Evolutionary conservation across 2,888 invertebrate genomes (phyloP).

Genomic region (Spodoptera littoralis): DNA sequence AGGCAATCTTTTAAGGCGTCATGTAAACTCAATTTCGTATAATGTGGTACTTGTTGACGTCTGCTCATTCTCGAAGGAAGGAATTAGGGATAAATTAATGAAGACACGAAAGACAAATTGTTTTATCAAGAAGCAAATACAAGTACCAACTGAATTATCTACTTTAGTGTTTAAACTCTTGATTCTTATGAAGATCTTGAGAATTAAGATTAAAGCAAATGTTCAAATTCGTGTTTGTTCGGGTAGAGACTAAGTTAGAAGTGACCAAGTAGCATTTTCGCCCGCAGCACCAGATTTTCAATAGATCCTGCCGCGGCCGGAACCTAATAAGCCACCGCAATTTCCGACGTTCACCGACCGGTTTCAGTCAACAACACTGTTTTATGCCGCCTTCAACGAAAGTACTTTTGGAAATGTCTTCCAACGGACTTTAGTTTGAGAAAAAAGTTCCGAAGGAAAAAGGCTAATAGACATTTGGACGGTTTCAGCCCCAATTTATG

Average conservation of each 20-base stretch:
- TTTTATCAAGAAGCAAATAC: constrained; percentile 6
- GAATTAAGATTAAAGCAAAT: constrained; percentile 8
- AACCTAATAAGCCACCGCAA: constrained; percentile 85
- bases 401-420: constrained; percentile 67
- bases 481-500: constrained; percentile 39
- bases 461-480: constrained; percentile 39
- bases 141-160: not conserved
- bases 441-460: constrained; percentile 44
- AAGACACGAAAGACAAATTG: not conserved
- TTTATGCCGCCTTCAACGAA: constrained; percentile 71
- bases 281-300: constrained; percentile 71
- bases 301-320: constrained; percentile 73
- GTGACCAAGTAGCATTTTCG: constrained; percentile 68
- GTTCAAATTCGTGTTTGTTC: constrained; percentile 47
- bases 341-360: constrained; percentile 77
- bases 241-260: constrained; percentile 54
- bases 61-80: not conserved
- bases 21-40: constrained; percentile 14
- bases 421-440: constrained; percentile 44
- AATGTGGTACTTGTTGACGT: constrained; percentile 8
- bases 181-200: constrained; percentile 1
- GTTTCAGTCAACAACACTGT: constrained; percentile 76
- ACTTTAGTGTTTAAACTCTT: constrained; percentile 10
- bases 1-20: constrained; percentile 25
- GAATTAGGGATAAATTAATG: constrained; percentile 6